These are phyloP conservation scores for Melanerpes aurifrons DNA, from an alignment of 2,113 vertebrate genomes.

Conservation along the genomic window DNA sequence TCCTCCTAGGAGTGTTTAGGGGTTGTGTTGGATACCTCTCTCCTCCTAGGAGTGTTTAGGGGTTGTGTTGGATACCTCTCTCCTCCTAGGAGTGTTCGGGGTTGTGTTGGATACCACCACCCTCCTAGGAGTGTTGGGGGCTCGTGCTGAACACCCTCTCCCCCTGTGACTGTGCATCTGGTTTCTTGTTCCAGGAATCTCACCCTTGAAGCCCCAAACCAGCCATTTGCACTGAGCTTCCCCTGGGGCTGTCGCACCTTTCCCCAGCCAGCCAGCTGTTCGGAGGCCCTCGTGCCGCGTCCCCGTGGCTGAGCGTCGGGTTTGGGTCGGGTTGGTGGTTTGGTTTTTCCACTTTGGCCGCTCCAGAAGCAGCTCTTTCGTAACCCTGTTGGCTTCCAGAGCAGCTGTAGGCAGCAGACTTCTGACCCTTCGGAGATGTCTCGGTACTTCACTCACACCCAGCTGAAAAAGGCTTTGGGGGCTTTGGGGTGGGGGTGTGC, in stretches of 20 bases:
- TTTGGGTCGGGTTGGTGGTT: too few species aligned
- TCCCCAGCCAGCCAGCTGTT: slow-evolving; percentile 72
- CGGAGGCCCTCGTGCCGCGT: slow-evolving; percentile 54
- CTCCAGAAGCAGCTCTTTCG: slow-evolving; percentile 47
- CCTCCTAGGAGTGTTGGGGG: too few species aligned
- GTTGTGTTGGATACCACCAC: too few species aligned
- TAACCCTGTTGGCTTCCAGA: slow-evolving; percentile 58
- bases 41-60: too few species aligned
- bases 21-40: too few species aligned
- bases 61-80: too few species aligned
- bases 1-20: too few species aligned
- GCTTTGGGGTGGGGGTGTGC: too few species aligned
- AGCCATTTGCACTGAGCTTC: slow-evolving; percentile 77
- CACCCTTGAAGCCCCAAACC: slow-evolving; percentile 37
- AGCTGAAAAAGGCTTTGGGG: slow-evolving; percentile 59
- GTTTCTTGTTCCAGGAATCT: slow-evolving; percentile 25
- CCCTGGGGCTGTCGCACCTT: slow-evolving; percentile 76
- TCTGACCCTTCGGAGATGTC: slow-evolving; percentile 61
- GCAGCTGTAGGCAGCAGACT: slow-evolving; percentile 61
- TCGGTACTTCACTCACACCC: slow-evolving; percentile 80
- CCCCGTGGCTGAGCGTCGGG: slow-evolving; percentile 22
- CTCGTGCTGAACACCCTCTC: not conserved
- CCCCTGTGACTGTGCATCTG: slow-evolving; percentile 33
- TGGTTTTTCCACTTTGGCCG: slow-evolving; percentile 49
- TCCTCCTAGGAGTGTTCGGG: too few species aligned